These are phyloP conservation scores for Ophioninae sp. DNA, from an alignment of 2,888 invertebrate genomes.

Conservation along the genomic window DNA sequence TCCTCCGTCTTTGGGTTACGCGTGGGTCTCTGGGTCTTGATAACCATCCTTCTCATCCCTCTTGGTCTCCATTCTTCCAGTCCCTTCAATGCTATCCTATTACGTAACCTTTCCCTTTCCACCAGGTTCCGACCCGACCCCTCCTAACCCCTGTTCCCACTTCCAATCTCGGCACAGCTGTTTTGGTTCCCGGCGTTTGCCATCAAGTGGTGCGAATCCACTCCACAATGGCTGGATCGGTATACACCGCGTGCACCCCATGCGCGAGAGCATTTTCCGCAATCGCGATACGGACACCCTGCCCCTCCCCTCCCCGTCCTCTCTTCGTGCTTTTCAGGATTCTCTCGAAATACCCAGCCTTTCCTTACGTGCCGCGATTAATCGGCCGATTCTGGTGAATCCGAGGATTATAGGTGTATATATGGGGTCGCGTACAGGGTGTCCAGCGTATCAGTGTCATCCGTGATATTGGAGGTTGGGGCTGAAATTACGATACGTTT, in stretches of 20 bases:
- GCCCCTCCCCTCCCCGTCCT: too few species aligned
- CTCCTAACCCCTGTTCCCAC: not conserved
- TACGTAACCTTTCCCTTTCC: conserved; percentile 21
- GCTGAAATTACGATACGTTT: too few species aligned
- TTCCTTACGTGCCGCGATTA: conserved; percentile 2
- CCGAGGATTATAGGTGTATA: not conserved
- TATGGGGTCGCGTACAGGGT: not conserved
- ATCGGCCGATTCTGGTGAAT: not conserved
- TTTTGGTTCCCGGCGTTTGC: conserved; percentile 48
- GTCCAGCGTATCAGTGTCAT: too few species aligned
- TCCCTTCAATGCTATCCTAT: conserved; percentile 32
- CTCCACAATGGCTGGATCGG: conserved; percentile 5
- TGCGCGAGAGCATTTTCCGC: conserved; percentile 11
- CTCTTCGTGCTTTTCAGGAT: conserved; percentile 2
- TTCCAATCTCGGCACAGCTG: conserved; percentile 39
- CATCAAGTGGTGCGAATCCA: conserved; percentile 39
- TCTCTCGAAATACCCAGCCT: not conserved
- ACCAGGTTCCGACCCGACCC: not conserved
- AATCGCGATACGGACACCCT: too few species aligned
- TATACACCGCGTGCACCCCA: conserved; percentile 17
- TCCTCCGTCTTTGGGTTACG: not conserved
- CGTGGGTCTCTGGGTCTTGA: conserved; percentile 3
- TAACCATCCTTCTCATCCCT: conserved; percentile 26
- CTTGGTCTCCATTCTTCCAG: conserved; percentile 22
- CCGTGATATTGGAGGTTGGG: too few species aligned